A percentile compares a stretch with the other conserved stretches of the same genome.
Conservation (phyloP, 2,888 invertebrate species). For the Kryphioiulus occultus region DNA sequence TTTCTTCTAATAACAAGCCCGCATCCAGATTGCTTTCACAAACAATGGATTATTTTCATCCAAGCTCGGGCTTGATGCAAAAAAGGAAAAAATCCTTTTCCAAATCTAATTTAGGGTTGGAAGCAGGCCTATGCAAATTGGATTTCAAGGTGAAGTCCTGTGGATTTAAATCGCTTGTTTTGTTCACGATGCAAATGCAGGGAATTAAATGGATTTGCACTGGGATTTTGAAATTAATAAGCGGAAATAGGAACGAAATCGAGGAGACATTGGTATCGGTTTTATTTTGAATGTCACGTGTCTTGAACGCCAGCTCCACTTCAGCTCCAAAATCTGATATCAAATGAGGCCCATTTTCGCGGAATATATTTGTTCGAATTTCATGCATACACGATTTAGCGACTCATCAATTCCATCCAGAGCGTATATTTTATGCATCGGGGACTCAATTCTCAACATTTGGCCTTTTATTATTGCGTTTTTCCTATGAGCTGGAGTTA, state of each 20-base stretch:
- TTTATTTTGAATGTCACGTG: background rate
- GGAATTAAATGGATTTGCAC: background rate
- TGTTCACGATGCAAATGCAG: background rate
- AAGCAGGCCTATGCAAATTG: background rate
- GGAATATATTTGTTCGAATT: background rate
- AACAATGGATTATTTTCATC: slow-evolving; percentile 19
- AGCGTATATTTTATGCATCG: background rate
- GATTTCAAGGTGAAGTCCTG: background rate
- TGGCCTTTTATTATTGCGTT: background rate
- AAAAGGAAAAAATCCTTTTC: background rate
- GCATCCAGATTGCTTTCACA: background rate
- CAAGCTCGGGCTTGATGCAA: background rate
- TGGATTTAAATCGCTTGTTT: background rate
- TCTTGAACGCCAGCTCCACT: background rate
- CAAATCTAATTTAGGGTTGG: background rate
- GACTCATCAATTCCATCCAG: background rate
- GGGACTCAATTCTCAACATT: background rate
- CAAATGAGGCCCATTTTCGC: background rate
- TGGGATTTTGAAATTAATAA: background rate
- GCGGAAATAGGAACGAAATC: background rate
- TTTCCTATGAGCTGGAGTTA: background rate
- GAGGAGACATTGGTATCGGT: background rate
- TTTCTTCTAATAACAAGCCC: background rate
- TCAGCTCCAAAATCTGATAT: background rate
- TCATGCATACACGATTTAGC: background rate